Conservation (phyloP, 2,113 vertebrate species). For the Chunga burmeisteri region DNA sequence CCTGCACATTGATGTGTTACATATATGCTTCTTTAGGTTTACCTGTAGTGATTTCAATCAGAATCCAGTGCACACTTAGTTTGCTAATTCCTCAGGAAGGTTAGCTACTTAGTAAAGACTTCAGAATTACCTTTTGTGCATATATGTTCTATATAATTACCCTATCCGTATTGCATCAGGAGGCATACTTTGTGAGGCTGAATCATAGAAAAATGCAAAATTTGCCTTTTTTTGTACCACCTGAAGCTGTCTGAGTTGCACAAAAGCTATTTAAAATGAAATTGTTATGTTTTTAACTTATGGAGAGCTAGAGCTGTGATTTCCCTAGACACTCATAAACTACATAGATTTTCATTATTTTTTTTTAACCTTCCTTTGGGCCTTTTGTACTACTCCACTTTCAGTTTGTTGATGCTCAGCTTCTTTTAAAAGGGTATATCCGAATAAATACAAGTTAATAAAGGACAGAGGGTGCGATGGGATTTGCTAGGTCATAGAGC, state of each 20-base stretch:
- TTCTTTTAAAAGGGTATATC: conserved; percentile 26
- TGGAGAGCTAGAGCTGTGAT: neutral
- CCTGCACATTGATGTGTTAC: fast-evolving
- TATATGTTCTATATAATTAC: neutral
- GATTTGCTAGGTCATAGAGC: neutral
- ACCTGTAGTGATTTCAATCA: neutral
- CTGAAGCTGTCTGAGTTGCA: neutral
- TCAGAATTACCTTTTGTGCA: neutral
- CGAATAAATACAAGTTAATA: conserved; percentile 52
- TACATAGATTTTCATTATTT: neutral
- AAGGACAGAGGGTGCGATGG: neutral
- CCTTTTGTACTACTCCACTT: neutral
- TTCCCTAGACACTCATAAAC: conserved; percentile 24
- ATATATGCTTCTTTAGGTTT: neutral
- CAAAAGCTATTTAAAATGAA: conserved; percentile 14
- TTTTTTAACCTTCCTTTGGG: conserved; percentile 47
- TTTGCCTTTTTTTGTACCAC: neutral
- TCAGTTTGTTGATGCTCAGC: neutral
- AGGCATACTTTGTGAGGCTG: neutral
- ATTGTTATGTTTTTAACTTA: neutral
- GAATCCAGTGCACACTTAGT: neutral
- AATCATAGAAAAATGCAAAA: neutral
- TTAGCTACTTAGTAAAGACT: neutral
- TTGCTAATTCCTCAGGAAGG: neutral
- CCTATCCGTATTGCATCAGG: neutral